Base-by-base conservation (phyloP, 2,888 invertebrate species). In the Stenichneumon culpator region DNA sequence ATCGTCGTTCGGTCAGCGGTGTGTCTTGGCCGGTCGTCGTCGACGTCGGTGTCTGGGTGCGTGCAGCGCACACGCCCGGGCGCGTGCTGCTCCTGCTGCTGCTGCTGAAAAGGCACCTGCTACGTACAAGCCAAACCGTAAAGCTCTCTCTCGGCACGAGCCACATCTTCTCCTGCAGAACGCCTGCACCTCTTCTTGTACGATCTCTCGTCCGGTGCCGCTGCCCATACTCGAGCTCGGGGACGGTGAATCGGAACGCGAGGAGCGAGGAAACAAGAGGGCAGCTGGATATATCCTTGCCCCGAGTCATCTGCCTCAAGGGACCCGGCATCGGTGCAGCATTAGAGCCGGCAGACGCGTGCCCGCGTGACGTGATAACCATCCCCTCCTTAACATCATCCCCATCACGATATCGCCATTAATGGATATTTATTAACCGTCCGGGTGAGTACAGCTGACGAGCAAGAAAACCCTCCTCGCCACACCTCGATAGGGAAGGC, bases 371-470 rank as follows among this genome's bases (percentile, higher is more conserved):
- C 91, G 91, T 92, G 93, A 93, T 93, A 93, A 93, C 92, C 93
- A 92, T 92, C 92, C 92, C 92, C 86, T 86, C 83, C 86, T 85
- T 83, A 85, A 79, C 86, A 52, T 79, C 74, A 60, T 84, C 82
- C 86, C 86, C 84, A 52, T 77, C 77, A 50, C 50, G 60, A 50
- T 19, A 63, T 65, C 79, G 77, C 89, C 44, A 91, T 92, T 93
- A 93, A 93, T 93, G 93, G 93, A 92, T 93, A 93, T 93, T 93
- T 93, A 93, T 94, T 93, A 93, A 92, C 92, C 44, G 90, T 89
- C 88, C 89, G 87, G 82, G 57, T 74, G 84, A 74, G 77, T 87
- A 87, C 86, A 87, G 86, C 87, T 86, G 86, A 87, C 84, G 83
- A 39, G 52, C 47, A 60, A 79, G 54, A 78, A 80, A 80, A 75